phyloP scores from a whole-genome alignment of 2,888 invertebrate genomes.

The Leptodirus hochenwartii region DNA sequence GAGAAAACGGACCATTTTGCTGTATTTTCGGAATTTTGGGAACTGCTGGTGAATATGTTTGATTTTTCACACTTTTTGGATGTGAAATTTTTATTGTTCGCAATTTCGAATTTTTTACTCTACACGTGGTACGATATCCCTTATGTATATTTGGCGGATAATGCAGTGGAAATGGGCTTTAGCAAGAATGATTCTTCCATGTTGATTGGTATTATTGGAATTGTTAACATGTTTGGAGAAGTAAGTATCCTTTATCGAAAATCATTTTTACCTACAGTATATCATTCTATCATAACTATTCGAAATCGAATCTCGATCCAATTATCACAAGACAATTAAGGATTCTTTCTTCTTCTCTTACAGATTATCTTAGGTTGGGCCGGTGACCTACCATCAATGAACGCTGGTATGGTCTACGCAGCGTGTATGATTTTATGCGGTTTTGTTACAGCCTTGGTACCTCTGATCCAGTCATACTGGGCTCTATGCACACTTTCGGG shows the following conservation, averaged over 20 bases:
- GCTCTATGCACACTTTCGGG: constrained; percentile 46
- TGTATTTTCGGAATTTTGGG: constrained; percentile 61
- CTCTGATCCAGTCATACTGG: constrained; percentile 35
- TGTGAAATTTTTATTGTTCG: constrained; percentile 56
- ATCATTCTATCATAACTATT: constrained; percentile 1
- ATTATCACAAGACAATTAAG: neutral
- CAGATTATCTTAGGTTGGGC: constrained; percentile 74
- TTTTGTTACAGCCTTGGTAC: constrained; percentile 44
- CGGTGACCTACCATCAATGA: constrained; percentile 65
- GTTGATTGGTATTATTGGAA: constrained; percentile 73
- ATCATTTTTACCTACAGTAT: constrained; percentile 1
- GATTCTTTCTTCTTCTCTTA: constrained; percentile 14
- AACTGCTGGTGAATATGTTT: constrained; percentile 55
- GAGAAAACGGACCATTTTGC: constrained; percentile 59
- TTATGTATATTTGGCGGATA: constrained; percentile 78
- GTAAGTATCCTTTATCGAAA: constrained; percentile 30
- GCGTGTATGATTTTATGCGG: constrained; percentile 60
- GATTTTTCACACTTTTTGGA: constrained; percentile 68
- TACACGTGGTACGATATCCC: constrained; percentile 91
- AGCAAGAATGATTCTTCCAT: constrained; percentile 56
- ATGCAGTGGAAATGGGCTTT: constrained; percentile 52
- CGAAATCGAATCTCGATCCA: neutral
- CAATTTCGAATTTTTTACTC: constrained; percentile 72
- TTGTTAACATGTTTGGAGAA: constrained; percentile 77
- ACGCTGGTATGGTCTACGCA: constrained; percentile 65